Base-by-base conservation (phyloP, 2,888 invertebrate species). In the Dinocampus coccinellae region DNA sequence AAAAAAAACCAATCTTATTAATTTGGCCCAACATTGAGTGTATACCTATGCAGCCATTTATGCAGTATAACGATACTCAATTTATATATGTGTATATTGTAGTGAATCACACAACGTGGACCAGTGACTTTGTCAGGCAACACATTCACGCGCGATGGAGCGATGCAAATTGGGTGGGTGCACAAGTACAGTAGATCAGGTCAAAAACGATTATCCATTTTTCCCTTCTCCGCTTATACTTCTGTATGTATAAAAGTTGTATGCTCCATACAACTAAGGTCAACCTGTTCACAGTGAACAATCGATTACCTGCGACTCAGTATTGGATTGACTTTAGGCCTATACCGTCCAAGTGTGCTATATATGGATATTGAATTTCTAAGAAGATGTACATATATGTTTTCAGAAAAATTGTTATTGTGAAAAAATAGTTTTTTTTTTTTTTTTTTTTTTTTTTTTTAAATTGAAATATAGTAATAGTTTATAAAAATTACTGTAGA, bases 81-180 rank as follows among this genome's bases (percentile, higher is more conserved):
- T n/a, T n/a, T n/a, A n/a, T n/a, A n/a, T n/a, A n/a, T n/a, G n/a
- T n/a, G n/a, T 53, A 53, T 60, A 58, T 58, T 16, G 33, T 1
- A 2, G 58, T 58, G 52, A 26, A 52, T 58, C 26, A 47, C 20
- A 34, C 55, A 26, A 33, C 24, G 62, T 58, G 61, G 72, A 79
- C 70, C 78, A 76, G n/a, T 74, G 76, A 78, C 20, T 75, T 77
- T 73, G 71, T 70, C 63, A 39, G 76, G n/a, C n/a, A 78, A 78
- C 77, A 53, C 79, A 82, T 83, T 84, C 77, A 81, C 73, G 75
- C 72, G 78, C 82, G 79, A 26, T 78, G 81, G 76, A 83, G 76
- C 84, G 83, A 80, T 79, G 80, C 81, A 78, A 84, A 84, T 84
- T 79, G 79, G 61, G 77, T 76, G 80, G 3, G 29, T 10, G 16